Conservation (phyloP, 1,140 invertebrate genomes). For the Babylonia areolata region DNA sequence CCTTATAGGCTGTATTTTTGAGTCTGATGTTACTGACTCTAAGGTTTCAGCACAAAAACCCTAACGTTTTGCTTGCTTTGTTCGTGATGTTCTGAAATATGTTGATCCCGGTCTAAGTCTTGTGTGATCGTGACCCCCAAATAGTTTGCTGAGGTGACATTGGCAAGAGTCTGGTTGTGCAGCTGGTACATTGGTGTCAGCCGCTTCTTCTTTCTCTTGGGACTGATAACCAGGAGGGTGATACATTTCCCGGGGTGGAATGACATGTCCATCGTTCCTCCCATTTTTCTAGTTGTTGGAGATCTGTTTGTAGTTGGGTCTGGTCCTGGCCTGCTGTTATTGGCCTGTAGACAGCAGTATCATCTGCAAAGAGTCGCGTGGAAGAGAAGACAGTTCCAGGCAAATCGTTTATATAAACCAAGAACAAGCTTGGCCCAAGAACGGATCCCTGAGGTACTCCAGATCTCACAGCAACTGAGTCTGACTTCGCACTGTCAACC, state of each 20-base stretch:
- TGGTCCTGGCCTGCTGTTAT: no score
- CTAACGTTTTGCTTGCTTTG: no score
- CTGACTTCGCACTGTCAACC: conserved; percentile 38
- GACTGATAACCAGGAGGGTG: background rate
- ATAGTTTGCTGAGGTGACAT: background rate
- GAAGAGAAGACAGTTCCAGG: background rate
- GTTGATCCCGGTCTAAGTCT: background rate
- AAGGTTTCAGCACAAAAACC: no score
- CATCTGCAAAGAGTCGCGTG: background rate
- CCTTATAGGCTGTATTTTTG: no score
- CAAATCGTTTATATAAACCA: conserved; percentile 34
- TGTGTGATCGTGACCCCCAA: background rate
- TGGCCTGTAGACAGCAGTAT: background rate
- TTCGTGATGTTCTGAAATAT: background rate
- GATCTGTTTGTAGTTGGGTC: no score
- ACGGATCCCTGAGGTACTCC: conserved; percentile 40
- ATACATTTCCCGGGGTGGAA: background rate
- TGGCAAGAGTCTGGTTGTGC: background rate
- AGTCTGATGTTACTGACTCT: no score
- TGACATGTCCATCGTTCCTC: no score
- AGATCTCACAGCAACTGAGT: conserved; percentile 5
- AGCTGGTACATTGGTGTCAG: no score
- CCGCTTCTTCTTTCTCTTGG: background rate
- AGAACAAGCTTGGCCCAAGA: conserved; percentile 38
- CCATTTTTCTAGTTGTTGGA: no score